These are phyloP conservation scores for Toxotes chatareus DNA, from an alignment of 2,113 vertebrate species.

Conservation along the genomic window DNA sequence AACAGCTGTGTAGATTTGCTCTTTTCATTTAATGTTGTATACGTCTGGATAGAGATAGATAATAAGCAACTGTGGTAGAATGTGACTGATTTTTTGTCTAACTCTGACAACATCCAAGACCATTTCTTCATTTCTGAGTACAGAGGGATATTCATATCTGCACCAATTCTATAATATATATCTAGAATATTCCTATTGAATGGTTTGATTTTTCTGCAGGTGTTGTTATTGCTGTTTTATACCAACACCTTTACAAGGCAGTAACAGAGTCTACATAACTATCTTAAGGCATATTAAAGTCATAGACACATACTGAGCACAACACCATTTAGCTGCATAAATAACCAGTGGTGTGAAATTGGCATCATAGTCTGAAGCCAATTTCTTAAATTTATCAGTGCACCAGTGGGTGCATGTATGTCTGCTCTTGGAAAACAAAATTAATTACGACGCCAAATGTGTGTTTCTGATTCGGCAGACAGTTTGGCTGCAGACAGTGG, in stretches of 20 bases:
- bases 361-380: neutral
- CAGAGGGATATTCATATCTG: neutral
- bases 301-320: neutral
- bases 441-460: slow-evolving; percentile 13
- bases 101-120: neutral
- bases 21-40: neutral
- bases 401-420: neutral
- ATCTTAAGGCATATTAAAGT: neutral
- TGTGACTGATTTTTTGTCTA: neutral
- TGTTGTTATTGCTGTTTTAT: neutral
- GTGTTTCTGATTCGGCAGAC: slow-evolving; percentile 80
- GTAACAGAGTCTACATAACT: neutral
- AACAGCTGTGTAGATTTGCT: neutral
- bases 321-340: slow-evolving; percentile 16
- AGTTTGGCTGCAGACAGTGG: slow-evolving; percentile 86
- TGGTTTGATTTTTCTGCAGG: neutral
- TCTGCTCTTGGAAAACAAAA: slow-evolving; percentile 37
- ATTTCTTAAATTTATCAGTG: slow-evolving; percentile 9
- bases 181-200: neutral
- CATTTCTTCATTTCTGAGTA: too few relatives aligned
- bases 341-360: slow-evolving; percentile 11
- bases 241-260: neutral
- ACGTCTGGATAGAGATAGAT: neutral
- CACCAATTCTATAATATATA: neutral
- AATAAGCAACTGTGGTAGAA: neutral